Base-by-base conservation (phyloP, 1,140 invertebrate genomes). In the Drosophila sulfurigaster region DNA sequence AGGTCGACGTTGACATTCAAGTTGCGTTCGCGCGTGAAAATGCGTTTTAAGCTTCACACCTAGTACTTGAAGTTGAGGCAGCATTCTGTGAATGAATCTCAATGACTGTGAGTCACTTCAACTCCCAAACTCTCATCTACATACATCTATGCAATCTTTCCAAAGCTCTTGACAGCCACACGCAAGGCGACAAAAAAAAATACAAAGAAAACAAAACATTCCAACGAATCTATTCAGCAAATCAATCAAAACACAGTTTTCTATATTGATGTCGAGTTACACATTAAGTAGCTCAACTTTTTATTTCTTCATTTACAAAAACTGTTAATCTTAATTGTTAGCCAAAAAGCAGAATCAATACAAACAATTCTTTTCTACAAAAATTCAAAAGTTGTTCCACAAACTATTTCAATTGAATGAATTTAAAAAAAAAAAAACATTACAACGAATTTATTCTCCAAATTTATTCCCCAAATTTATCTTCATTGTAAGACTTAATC, bases 1-100 rank as follows among this genome's bases (percentile, higher is more conserved):
- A 43, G 32, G 35, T 74, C 63, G 51, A 52, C 56, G 82, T 68
- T 79, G 79, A 87, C 82, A 82, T 82, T 87, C 82, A 87, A 87
- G 82, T 78, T 83, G 83, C 70, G 74, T 88, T 89, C 77, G 78
- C 78, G 85, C 85, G 85, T 89, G 81, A 89, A 88, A 89, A 89
- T 85, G 85, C 85, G 85, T 89, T 89, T 89, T 79, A 72, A 89
- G 86, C 81, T 88, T 88, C 85, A 89, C 81, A 89, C 81, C 85
- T 88, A 25, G 20, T 25, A 83, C 85, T 83, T 71, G 57, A 82
- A 66, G 68, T 65, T 65, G 68, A 76, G 38, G 11, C 43, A 52
- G 20, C 20, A 25, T 25, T 25, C 25, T 30, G 6, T 52, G 70
- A 35, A 46, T 32, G 48, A 49, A 49, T 49, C 11, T 13, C 20